phyloP scores from a whole-genome alignment of 2,797 vertebrate genomes.

The Ctenochaetus hawaiiensis region DNA sequence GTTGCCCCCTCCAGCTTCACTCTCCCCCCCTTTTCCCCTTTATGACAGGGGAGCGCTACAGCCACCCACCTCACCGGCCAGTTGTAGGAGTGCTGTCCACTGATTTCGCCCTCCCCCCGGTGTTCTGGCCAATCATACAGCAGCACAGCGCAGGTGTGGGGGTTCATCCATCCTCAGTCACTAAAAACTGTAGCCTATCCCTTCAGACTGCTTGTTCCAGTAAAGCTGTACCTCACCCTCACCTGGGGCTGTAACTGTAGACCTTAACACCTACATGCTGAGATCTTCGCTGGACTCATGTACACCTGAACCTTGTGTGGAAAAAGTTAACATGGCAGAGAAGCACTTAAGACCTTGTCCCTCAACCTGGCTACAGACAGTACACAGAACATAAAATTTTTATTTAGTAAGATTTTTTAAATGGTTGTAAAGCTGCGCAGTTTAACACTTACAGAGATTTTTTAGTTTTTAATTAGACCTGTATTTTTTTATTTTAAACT shows the following conservation, averaged over 20 bases:
- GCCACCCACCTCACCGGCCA: constrained; percentile 62
- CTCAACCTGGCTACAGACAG: constrained; percentile 3
- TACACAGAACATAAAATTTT: constrained; percentile 7
- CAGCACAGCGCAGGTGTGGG: constrained; percentile 68
- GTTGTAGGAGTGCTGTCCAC: constrained; percentile 74
- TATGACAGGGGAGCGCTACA: constrained; percentile 63
- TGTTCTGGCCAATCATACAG: constrained; percentile 81
- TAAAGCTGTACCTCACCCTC: constrained; percentile 65
- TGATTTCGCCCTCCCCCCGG: constrained; percentile 71
- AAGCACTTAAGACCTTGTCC: constrained; percentile 9
- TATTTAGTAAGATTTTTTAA: constrained; percentile 25
- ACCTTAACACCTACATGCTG: background rate
- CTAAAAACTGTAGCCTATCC: constrained; percentile 76
- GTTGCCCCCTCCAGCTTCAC: constrained; percentile 54
- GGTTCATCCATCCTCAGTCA: constrained; percentile 44
- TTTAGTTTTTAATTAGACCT: no score
- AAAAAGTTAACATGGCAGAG: constrained; percentile 9
- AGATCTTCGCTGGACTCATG: constrained; percentile 8
- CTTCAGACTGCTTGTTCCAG: constrained; percentile 70
- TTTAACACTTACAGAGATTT: background rate
- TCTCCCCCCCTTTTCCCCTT: constrained; percentile 74
- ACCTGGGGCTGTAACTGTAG: constrained; percentile 73
- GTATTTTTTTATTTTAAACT: constrained; percentile 20
- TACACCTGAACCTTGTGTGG: constrained; percentile 11
- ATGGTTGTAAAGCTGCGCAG: constrained; percentile 19